Evolutionary conservation across 2,888 invertebrate genomes (phyloP).

Genomic region (Dendrolimus houi): DNA sequence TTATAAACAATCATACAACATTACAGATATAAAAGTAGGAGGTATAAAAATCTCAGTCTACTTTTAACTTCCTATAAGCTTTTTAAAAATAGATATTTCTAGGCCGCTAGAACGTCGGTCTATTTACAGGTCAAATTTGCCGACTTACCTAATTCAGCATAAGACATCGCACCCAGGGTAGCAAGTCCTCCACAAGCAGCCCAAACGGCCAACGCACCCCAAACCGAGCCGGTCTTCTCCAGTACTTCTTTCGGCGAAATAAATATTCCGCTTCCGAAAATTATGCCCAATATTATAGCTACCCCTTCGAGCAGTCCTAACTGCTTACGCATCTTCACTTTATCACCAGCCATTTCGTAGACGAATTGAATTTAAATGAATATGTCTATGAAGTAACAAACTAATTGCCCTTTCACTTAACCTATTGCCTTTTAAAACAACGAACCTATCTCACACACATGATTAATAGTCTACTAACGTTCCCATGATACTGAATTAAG

Average conservation of each 20-base stretch:
- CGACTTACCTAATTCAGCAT: conserved; percentile 91
- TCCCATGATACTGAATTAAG: too few species aligned
- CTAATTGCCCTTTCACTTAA: too few species aligned
- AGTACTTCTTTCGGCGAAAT: conserved; percentile 97
- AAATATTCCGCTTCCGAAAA: conserved; percentile 97
- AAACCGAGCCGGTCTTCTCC: conserved; percentile 91
- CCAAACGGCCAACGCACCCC: conserved; percentile 93
- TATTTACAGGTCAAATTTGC: not conserved
- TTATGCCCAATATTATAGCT: conserved; percentile 95
- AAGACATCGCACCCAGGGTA: conserved; percentile 95
- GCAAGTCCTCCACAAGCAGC: conserved; percentile 90
- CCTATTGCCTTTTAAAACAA: too few species aligned
- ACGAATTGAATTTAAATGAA: not conserved
- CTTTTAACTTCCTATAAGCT: not conserved
- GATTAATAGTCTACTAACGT: too few species aligned
- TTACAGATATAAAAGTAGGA: conserved; percentile 17
- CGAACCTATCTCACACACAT: too few species aligned
- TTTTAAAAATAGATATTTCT: not conserved
- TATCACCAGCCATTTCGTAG: conserved; percentile 58
- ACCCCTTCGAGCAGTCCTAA: conserved; percentile 93
- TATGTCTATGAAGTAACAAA: too few species aligned
- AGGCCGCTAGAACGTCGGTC: not conserved
- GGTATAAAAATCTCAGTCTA: conserved; percentile 9
- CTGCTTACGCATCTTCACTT: conserved; percentile 90
- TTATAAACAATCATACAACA: not conserved